Conservation (phyloP, 2,797 vertebrate species). For the Lycodopsis pacificus region DNA sequence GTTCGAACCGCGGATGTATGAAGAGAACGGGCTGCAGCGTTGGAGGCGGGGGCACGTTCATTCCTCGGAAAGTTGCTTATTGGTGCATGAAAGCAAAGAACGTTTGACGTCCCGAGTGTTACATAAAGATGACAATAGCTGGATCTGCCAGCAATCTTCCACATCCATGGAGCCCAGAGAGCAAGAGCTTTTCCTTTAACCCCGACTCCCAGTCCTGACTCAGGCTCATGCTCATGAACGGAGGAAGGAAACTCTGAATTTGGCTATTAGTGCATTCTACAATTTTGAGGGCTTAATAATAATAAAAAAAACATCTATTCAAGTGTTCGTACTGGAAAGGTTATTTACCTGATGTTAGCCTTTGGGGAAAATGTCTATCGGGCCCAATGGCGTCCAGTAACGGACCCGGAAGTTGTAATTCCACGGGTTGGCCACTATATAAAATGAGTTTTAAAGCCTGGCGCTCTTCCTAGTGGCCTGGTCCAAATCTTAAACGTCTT, state of each 20-base stretch:
- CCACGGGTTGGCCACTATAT: not conserved
- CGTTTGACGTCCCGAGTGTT: not conserved
- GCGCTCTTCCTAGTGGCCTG: not conserved
- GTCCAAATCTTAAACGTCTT: not conserved
- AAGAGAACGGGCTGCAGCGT: not conserved
- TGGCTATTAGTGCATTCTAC: not conserved
- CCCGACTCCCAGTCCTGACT: not conserved
- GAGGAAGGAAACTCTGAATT: not conserved
- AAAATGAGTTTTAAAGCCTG: not conserved
- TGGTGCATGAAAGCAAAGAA: not conserved
- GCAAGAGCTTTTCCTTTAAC: not conserved
- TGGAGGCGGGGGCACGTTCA: not conserved
- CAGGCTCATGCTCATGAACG: not conserved
- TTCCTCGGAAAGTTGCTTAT: not conserved
- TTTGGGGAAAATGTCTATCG: not conserved
- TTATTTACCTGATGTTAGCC: not conserved
- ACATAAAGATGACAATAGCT: not conserved
- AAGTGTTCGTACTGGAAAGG: not conserved
- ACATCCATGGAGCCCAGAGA: not conserved
- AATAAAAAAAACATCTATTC: not conserved
- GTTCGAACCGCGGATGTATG: not conserved
- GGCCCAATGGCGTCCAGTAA: not conserved
- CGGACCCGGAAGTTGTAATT: not conserved
- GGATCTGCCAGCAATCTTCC: not conserved
- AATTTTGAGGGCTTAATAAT: not conserved